Percentiles rank a stretch among this genome's conserved stretches.
These are phyloP conservation scores for Chaetodon trifascialis DNA, from an alignment of 2,113 vertebrate species.

Conservation along the genomic window DNA sequence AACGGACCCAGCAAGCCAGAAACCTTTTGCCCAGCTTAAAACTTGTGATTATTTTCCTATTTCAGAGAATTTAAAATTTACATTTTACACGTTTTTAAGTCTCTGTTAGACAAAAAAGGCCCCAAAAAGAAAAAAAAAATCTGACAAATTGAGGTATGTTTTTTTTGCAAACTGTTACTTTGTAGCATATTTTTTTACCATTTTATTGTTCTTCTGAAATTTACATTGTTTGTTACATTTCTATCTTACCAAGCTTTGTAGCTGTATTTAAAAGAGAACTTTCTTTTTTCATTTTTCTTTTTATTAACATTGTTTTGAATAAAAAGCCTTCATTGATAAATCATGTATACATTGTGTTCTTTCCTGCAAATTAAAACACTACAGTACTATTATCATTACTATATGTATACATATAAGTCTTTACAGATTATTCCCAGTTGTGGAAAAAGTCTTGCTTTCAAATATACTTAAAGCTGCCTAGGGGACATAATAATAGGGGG, in stretches of 20 bases:
- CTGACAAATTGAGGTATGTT: slow-evolving; percentile 18
- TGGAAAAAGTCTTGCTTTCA: not conserved
- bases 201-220: slow-evolving; percentile 43
- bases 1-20: slow-evolving; percentile 18
- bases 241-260: slow-evolving; percentile 49
- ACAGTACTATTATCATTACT: not conserved
- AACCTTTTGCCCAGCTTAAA: slow-evolving; percentile 33
- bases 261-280: slow-evolving; percentile 65
- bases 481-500: too few species aligned
- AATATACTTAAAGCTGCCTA: slow-evolving; percentile 9
- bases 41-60: slow-evolving; percentile 39
- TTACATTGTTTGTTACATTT: slow-evolving; percentile 77
- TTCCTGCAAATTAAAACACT: slow-evolving; percentile 8
- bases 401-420: not conserved
- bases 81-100: not conserved
- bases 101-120: not conserved
- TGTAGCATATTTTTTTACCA: slow-evolving; percentile 22
- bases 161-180: slow-evolving; percentile 78
- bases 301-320: slow-evolving; percentile 70
- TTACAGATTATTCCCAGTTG: not conserved
- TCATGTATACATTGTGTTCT: not conserved
- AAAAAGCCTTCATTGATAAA: slow-evolving; percentile 61
- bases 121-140: slow-evolving; percentile 6
- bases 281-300: slow-evolving; percentile 31
- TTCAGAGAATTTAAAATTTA: slow-evolving; percentile 22